Evolutionary conservation across 2,797 vertebrate species (phyloP).

Genomic region (Neosalanx taihuensis): DNA sequence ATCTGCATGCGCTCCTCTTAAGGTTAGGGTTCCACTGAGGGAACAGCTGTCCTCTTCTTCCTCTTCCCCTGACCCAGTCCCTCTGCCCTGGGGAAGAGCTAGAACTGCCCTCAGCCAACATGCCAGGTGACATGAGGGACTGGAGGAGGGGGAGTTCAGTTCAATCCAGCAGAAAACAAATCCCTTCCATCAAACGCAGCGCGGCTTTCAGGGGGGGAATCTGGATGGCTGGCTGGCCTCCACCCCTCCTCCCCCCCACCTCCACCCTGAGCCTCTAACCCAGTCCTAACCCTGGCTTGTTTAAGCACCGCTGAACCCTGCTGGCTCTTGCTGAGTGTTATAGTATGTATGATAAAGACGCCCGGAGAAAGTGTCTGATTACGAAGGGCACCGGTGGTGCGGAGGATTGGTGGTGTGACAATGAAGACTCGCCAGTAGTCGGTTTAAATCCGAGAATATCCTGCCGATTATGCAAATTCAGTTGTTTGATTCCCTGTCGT

Average conservation of each 20-base stretch:
- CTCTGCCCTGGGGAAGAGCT: neutral
- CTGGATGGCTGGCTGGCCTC: conserved; percentile 37
- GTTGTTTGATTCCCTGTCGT: no score
- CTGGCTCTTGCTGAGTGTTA: conserved; percentile 55
- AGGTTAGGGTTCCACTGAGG: conserved; percentile 71
- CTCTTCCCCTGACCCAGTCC: conserved; percentile 14
- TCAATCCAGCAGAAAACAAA: conserved; percentile 69
- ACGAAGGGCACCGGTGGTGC: no score
- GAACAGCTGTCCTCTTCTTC: conserved; percentile 77
- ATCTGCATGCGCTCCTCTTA: conserved; percentile 1
- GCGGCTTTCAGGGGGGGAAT: conserved; percentile 62
- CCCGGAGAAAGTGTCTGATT: no score
- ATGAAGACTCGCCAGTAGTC: no score
- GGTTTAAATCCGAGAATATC: no score
- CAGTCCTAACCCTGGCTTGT: conserved; percentile 72
- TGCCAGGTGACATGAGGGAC: neutral
- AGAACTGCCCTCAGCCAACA: conserved; percentile 1
- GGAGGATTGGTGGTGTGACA: no score
- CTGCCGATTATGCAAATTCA: no score
- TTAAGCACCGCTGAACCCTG: conserved; percentile 71
- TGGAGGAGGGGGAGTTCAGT: conserved; percentile 41
- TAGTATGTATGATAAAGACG: no score
- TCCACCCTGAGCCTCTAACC: conserved; percentile 43
- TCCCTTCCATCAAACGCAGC: conserved; percentile 63
- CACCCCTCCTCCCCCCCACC: conserved; percentile 53